phyloP scores from a whole-genome alignment of 2,888 invertebrate genomes.

The Nysson spinosus region DNA sequence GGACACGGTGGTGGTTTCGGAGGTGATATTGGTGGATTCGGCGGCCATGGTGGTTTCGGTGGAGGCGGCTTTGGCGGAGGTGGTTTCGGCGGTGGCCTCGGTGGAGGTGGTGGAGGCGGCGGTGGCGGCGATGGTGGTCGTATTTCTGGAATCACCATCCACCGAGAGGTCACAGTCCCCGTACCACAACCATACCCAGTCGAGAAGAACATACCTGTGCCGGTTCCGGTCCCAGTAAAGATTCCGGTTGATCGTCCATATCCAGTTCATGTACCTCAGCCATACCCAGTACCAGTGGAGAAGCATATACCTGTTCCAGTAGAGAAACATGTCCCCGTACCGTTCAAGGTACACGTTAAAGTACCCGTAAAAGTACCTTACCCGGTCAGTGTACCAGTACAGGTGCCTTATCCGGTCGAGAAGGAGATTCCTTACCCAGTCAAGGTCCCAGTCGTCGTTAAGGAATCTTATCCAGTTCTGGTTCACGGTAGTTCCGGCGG shows the following conservation, averaged over 20 bases:
- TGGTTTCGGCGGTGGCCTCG: slow-evolving; percentile 49
- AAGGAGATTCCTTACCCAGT: slow-evolving; percentile 60
- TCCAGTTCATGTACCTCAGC: slow-evolving; percentile 64
- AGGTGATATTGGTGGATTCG: slow-evolving; percentile 44
- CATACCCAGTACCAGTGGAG: slow-evolving; percentile 68
- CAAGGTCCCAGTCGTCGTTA: slow-evolving; percentile 59
- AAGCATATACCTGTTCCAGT: slow-evolving; percentile 65
- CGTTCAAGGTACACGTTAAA: slow-evolving; percentile 66
- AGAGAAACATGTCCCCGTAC: slow-evolving; percentile 70
- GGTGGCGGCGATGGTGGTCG: slow-evolving; percentile 63
- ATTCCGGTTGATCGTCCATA: slow-evolving; percentile 68
- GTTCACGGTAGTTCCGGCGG: slow-evolving; percentile 54
- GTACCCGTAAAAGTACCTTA: slow-evolving; percentile 69
- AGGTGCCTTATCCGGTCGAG: slow-evolving; percentile 64
- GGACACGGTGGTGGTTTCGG: slow-evolving; percentile 47
- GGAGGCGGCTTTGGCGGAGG: slow-evolving; percentile 49
- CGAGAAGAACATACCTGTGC: slow-evolving; percentile 67
- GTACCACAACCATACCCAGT: slow-evolving; percentile 72
- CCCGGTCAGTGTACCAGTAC: slow-evolving; percentile 64
- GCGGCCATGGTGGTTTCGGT: slow-evolving; percentile 40
- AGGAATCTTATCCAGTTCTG: slow-evolving; percentile 68
- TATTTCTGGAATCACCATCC: slow-evolving; percentile 71
- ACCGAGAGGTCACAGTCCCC: slow-evolving; percentile 68
- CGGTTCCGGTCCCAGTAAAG: slow-evolving; percentile 68
- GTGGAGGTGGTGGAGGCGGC: slow-evolving; percentile 52